Conservation (phyloP, 2,888 invertebrate species). For the Myopa tessellatipennis region DNA sequence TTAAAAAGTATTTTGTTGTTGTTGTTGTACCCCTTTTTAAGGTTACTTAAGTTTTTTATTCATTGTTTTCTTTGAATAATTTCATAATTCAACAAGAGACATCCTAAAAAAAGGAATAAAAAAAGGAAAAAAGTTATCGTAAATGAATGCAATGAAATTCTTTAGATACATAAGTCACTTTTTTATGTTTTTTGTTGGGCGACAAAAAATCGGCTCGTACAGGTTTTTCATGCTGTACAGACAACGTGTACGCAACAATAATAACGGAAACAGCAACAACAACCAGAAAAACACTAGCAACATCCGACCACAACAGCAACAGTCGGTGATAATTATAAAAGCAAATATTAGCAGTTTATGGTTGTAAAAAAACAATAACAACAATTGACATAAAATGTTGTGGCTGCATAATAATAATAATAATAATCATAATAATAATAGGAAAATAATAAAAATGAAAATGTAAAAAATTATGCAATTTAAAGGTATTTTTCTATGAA, state of each 20-base stretch:
- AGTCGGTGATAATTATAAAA: conserved; percentile 22
- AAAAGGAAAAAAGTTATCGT: neutral
- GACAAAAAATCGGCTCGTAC: neutral
- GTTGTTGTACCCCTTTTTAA: conserved; percentile 28
- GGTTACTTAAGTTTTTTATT: conserved; percentile 1
- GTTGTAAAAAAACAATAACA: neutral
- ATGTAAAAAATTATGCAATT: conserved; percentile 28
- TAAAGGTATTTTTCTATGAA: too few relatives aligned
- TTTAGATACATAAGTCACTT: neutral
- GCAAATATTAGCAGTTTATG: conserved; percentile 30
- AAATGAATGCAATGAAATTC: neutral
- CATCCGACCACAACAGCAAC: neutral
- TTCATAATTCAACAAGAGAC: too few relatives aligned
- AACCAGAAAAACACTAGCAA: neutral
- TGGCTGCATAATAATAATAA: too few relatives aligned
- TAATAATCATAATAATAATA: too few relatives aligned
- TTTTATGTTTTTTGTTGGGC: neutral
- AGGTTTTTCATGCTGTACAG: neutral
- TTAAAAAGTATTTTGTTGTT: conserved; percentile 2
- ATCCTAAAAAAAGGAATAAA: too few relatives aligned
- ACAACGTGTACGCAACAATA: neutral
- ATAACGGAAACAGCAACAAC: neutral
- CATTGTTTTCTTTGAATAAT: too few relatives aligned
- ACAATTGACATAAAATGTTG: too few relatives aligned
- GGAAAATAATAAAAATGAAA: too few relatives aligned